Evolutionary conservation across 2,113 vertebrate genomes (phyloP), one percentile per base, ranked within the genome.

Genomic region (Oryzias curvinotus): DNA sequence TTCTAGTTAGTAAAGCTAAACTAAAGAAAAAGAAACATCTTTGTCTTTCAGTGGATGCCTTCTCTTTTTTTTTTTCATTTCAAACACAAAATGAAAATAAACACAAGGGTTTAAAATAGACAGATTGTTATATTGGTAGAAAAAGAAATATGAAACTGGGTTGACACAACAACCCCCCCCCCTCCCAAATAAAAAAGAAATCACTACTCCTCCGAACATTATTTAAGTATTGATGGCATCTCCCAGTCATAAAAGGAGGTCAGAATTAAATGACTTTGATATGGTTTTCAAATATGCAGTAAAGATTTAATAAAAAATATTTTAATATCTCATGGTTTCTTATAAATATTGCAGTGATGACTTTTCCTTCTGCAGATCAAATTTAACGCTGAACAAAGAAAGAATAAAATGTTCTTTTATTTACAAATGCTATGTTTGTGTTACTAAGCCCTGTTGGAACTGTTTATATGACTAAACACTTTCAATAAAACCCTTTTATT

Each of bases 321-420:
- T 64, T 75, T 30, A 68, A 67, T 71, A 57, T 52, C 21, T 63
- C 30, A 66, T 14, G 13, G 49, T 46, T 18, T 72, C 26, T 60
- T 21, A 52, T 61, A 28, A 75, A 66, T 72, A 62, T 62, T 82
- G 57, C 69, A 68, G 21, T 56, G 45, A 65, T 71, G 15, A 52
- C 52, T 67, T 57, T 47, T 43, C 52, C 18, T 14, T 7, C 45
- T 61, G 55, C 76, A 78, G 68, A 54, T 74, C 52, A 49, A 19
- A 43, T 65, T 41, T 50, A 73, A 21, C 51, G 30, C 62, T 62
- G 65, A 78, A 16, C 45, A 56, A 46, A 52, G n/a, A 67, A 52
- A 61, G 14, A 13, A 12, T 43, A 36, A 25, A 25, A 15, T 8
- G 19, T 23, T 18, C 18, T 19, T 19, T 44, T 36, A 61, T 66